These are phyloP conservation scores for Crenuchus spilurus DNA, from an alignment of 2,797 vertebrate species.

Conservation along the genomic window DNA sequence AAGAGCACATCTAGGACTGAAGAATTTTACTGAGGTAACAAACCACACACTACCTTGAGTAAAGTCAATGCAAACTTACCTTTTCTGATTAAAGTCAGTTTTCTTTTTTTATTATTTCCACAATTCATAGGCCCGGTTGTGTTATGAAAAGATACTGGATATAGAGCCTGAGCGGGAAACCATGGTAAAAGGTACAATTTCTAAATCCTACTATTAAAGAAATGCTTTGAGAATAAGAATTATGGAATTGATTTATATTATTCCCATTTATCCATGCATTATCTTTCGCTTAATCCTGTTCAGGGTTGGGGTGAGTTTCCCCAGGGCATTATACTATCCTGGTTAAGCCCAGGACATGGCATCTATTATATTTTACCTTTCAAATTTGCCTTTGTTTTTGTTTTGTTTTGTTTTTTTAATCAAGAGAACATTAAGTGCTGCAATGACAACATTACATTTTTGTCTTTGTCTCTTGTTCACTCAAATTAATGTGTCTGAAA, in stretches of 20 bases:
- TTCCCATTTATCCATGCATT: too few relatives aligned
- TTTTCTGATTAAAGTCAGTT: neutral
- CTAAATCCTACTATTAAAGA: conserved; percentile 8
- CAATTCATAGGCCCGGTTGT: conserved; percentile 79
- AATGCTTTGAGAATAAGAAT: neutral
- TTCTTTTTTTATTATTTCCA: conserved; percentile 11
- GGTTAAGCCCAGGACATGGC: too few relatives aligned
- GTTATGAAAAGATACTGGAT: conserved; percentile 83
- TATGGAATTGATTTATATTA: too few relatives aligned
- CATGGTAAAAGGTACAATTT: conserved; percentile 80
- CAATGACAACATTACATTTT: neutral
- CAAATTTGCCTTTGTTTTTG: conserved; percentile 1
- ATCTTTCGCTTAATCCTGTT: too few relatives aligned
- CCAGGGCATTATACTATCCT: too few relatives aligned
- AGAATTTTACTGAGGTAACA: conserved; percentile 80
- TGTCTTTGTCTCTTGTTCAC: neutral
- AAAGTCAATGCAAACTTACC: too few relatives aligned
- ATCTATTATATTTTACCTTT: neutral
- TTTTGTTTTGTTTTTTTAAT: neutral
- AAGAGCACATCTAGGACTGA: conserved; percentile 82
- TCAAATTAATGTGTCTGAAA: too few relatives aligned
- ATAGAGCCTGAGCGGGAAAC: conserved; percentile 76
- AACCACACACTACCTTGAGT: too few relatives aligned
- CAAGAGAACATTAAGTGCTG: neutral
- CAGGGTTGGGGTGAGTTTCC: too few relatives aligned